A percentile compares a stretch with the other conserved stretches of the same genome.
Evolutionary conservation across 2,113 vertebrate species (phyloP).

Genomic region (Pygoscelis adeliae): DNA sequence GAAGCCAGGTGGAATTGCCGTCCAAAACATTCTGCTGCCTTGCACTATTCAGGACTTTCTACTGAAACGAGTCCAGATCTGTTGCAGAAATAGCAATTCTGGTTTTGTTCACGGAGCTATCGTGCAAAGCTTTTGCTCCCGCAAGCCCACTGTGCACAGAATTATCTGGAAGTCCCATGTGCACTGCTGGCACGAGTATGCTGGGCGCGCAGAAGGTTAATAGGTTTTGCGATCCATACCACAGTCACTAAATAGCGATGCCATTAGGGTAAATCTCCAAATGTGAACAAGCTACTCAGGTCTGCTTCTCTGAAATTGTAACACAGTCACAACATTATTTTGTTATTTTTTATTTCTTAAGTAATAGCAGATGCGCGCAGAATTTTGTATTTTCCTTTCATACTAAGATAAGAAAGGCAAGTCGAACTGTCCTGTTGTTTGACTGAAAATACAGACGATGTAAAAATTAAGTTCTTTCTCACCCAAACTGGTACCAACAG

Average conservation of each 20-base stretch:
- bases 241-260: background rate
- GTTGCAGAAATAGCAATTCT: background rate
- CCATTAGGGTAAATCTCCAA: background rate
- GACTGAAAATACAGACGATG: background rate
- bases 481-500: background rate
- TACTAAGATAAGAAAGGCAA: background rate
- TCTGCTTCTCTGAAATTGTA: background rate
- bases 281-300: background rate
- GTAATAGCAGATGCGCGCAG: background rate
- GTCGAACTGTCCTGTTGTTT: background rate
- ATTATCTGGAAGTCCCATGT: background rate
- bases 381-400: background rate
- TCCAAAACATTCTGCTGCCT: background rate
- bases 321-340: background rate
- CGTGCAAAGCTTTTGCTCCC: background rate
- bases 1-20: background rate
- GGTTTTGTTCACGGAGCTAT: background rate
- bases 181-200: background rate
- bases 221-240: background rate
- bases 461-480: background rate
- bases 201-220: background rate
- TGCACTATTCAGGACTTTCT: background rate
- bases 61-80: background rate
- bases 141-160: background rate
- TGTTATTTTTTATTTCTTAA: background rate